A percentile compares a stretch with the other conserved stretches of the same genome.
phyloP scores from a whole-genome alignment of 2,113 vertebrate genomes.

The Cyrtonyx montezumae region DNA sequence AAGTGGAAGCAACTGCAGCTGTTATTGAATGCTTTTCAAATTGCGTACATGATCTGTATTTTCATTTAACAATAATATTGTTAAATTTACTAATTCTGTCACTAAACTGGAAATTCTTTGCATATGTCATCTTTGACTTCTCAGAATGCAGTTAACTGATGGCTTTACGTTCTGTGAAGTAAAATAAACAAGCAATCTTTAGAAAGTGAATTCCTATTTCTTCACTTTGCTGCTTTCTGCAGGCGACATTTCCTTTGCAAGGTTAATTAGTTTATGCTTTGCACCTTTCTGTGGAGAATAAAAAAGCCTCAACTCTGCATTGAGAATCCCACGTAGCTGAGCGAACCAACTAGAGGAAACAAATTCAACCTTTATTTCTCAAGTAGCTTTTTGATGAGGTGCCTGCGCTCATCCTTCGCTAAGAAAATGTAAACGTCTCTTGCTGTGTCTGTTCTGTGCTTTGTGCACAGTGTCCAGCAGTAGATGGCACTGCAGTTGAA shows the following conservation, averaged over 20 bases:
- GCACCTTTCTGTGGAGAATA: not conserved
- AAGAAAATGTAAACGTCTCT: not conserved
- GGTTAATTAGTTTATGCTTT: not conserved
- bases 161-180: not conserved
- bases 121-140: not conserved
- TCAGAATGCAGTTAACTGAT: not conserved
- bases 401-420: not conserved
- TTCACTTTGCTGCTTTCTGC: not conserved
- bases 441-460: not conserved
- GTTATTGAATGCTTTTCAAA: not conserved
- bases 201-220: not conserved
- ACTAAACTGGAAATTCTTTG: not conserved
- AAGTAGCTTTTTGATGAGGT: not conserved
- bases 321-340: not conserved
- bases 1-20: not conserved
- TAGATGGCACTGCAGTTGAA: slow-evolving; percentile 3
- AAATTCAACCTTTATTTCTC: not conserved
- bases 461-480: not conserved
- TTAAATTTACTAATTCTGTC: not conserved
- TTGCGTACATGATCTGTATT: not conserved
- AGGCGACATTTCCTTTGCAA: not conserved
- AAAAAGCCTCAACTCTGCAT: not conserved
- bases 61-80: not conserved
- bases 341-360: not conserved
- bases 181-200: not conserved